These are phyloP conservation scores for Casuarius casuarius DNA, from an alignment of 2,113 vertebrate species.

Conservation along the genomic window DNA sequence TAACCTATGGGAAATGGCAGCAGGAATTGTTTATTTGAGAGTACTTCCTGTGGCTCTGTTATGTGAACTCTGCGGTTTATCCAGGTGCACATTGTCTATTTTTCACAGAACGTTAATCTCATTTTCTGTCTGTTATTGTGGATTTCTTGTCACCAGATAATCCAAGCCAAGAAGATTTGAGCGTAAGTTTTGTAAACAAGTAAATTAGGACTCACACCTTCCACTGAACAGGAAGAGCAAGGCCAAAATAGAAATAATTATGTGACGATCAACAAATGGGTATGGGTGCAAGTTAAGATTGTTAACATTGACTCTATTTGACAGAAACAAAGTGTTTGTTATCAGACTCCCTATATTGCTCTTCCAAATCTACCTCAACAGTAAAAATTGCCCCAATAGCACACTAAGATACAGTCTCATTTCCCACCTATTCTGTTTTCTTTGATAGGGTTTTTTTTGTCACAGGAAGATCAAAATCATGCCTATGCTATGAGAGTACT, in stretches of 20 bases:
- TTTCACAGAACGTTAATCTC: not conserved
- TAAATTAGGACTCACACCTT: not conserved
- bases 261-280: not conserved
- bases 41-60: not conserved
- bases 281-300: not conserved
- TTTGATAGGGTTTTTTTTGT: not conserved
- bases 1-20: conserved; percentile 1
- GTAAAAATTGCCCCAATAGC: not conserved
- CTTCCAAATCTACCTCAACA: not conserved
- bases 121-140: not conserved
- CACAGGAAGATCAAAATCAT: not conserved
- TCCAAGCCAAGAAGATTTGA: not conserved
- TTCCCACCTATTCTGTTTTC: not conserved
- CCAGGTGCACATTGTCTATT: not conserved
- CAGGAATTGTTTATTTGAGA: conserved; percentile 31
- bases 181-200: not conserved
- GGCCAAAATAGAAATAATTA: not conserved
- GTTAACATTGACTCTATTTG: not conserved
- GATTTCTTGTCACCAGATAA: conserved; percentile 18
- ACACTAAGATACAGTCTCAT: not conserved
- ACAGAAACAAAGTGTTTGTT: not conserved
- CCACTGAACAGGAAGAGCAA: not conserved
- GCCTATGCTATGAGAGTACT: not conserved
- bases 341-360: not conserved
- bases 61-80: conserved; percentile 15